Conservation (phyloP, 2,113 vertebrate genomes). For the Sorex araneus region DNA sequence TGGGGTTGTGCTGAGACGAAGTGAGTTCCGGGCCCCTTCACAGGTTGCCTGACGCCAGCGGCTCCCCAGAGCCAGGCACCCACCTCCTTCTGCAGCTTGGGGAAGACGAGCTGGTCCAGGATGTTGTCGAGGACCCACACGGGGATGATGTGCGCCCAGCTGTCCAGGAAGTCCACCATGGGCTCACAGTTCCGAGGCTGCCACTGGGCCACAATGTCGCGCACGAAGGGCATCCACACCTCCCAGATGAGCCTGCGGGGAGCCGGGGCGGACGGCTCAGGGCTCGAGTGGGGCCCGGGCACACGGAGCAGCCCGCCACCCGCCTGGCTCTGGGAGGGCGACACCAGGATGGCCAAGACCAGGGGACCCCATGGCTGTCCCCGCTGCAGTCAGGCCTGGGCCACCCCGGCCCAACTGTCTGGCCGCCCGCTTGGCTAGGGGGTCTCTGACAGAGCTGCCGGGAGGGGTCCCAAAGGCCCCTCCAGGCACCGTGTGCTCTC, state of each 20-base stretch:
- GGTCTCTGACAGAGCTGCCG: not conserved
- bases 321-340: too few species aligned
- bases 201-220: slow-evolving; percentile 93
- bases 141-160: slow-evolving; percentile 95
- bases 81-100: slow-evolving; percentile 98
- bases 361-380: not conserved
- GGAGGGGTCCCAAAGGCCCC: rapidly evolving
- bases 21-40: too few species aligned
- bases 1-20: not conserved
- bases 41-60: rapidly evolving
- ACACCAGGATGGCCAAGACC: too few species aligned
- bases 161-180: slow-evolving; percentile 97
- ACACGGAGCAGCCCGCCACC: not conserved
- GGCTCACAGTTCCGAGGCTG: slow-evolving; percentile 95
- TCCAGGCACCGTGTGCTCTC: rapidly evolving
- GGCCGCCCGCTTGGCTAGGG: rapidly evolving
- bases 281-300: rapidly evolving
- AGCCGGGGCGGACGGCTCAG: not conserved
- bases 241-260: slow-evolving; percentile 95
- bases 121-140: slow-evolving; percentile 96
- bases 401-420: not conserved
- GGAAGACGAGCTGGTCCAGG: slow-evolving; percentile 97
- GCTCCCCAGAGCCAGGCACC: rapidly evolving
- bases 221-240: slow-evolving; percentile 96
- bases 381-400: not conserved